Evolutionary conservation across 2,888 invertebrate species (phyloP), one percentile per base, ranked within the genome.

Genomic region (Aspidiotus destructor): DNA sequence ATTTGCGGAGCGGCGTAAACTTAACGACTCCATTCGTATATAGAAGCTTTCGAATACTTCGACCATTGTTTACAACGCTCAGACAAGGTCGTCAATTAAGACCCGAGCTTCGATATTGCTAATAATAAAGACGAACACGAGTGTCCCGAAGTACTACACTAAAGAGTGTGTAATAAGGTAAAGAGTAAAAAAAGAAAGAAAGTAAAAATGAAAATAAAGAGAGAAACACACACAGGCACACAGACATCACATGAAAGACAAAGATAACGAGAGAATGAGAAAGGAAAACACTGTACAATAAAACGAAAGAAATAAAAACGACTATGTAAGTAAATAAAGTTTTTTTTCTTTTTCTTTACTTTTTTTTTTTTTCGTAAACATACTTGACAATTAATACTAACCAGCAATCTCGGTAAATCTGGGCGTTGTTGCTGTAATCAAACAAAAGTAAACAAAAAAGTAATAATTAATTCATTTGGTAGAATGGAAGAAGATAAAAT

Each of bases 351-450:
- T 28, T 28, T 28, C 28, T 28, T 28, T 5, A 28, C 5, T 28
- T 28, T 28, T 28, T 28, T 28, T 28, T 28, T 28, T 28, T 28
- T 28, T 28, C 28, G 28, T 28, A 28, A 28, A 70, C 54, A 68
- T 63, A 71, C 68, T 61, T 70, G 42, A 68, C 65, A 63, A 65
- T 69, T 62, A 28, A 72, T 75, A 75, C 78, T 77, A 75, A 79
- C 79, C 78, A 79, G 75, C 72, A 79, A 79, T 78, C 89, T 83
- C 44, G 89, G 89, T 74, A 90, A 80, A 78, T 90, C 89, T 70
- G 89, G 88, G 79, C 89, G 83, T 81, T 89, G 90, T 86, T 89
- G 89, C 88, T 90, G 84, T 70, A 83, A 82, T 73, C 74, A 76
- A 74, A 74, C 72, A 75, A 73, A 74, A 70, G 60, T 60, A 68